Conservation (phyloP, 2,888 invertebrate genomes). For the Dexiosoma caninum region DNA sequence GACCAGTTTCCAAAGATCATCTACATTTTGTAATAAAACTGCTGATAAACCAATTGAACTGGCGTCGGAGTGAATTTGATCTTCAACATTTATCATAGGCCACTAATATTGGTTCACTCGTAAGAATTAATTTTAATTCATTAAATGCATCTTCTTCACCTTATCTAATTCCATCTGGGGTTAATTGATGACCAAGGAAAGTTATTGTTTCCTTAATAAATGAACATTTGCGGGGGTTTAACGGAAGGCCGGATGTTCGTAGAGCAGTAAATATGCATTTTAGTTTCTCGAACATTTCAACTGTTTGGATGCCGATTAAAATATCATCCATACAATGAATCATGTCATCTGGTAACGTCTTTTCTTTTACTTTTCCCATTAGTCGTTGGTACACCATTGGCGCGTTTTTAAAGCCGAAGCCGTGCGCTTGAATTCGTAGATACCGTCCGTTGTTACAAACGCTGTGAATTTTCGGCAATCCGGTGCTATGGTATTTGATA, state of each 20-base stretch:
- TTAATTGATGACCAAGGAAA: slow-evolving; percentile 6
- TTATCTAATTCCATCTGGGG: slow-evolving; percentile 28
- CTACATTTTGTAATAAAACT: slow-evolving; percentile 5
- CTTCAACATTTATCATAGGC: slow-evolving; percentile 19
- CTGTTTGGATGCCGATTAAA: background rate
- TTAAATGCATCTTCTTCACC: slow-evolving; percentile 27
- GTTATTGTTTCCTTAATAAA: too few species aligned
- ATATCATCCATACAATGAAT: slow-evolving; percentile 49
- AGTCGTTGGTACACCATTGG: slow-evolving; percentile 25
- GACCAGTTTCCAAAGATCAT: background rate
- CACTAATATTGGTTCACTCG: slow-evolving; percentile 27
- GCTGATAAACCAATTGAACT: slow-evolving; percentile 28
- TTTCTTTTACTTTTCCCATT: slow-evolving; percentile 2
- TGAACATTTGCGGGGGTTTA: background rate
- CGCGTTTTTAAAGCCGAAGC: slow-evolving; percentile 22
- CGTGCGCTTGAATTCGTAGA: slow-evolving; percentile 26
- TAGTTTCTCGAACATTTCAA: slow-evolving; percentile 28
- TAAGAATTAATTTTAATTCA: slow-evolving; percentile 6
- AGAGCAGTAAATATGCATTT: background rate
- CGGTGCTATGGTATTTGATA: background rate
- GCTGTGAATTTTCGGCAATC: slow-evolving; percentile 34
- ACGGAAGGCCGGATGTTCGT: background rate
- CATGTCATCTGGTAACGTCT: slow-evolving; percentile 20
- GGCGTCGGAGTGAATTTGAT: slow-evolving; percentile 32
- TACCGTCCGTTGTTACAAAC: slow-evolving; percentile 31